Evolutionary conservation across 2,797 vertebrate genomes (phyloP).

Genomic region (Scyliorhinus canicula): DNA sequence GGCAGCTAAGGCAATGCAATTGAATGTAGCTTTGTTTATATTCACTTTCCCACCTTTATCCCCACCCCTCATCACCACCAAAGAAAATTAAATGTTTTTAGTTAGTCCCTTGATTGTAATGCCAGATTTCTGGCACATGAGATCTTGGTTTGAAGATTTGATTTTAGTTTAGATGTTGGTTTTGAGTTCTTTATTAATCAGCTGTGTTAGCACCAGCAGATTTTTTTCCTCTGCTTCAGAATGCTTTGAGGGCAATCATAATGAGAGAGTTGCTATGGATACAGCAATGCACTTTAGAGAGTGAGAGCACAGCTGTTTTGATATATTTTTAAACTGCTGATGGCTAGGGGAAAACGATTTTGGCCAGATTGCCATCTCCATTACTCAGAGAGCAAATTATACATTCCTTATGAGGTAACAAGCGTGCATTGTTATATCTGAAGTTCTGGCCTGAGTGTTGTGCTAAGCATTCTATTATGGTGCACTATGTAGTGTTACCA

Average conservation of each 20-base stretch:
- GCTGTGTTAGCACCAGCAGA: neutral
- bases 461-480: neutral
- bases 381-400: neutral
- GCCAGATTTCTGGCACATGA: neutral
- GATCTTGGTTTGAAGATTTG: neutral
- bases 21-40: neutral
- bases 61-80: neutral
- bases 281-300: neutral
- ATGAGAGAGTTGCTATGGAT: slow-evolving; percentile 29
- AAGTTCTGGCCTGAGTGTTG: neutral
- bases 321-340: slow-evolving; percentile 30
- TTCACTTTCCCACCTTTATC: neutral
- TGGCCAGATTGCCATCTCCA: slow-evolving; percentile 1
- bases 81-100: neutral
- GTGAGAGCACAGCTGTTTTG: neutral
- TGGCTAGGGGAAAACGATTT: neutral
- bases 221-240: neutral
- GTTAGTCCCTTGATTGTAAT: neutral
- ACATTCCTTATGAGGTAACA: neutral
- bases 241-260: neutral
- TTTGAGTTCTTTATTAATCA: slow-evolving; percentile 22
- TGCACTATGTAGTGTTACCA: neutral
- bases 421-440: neutral
- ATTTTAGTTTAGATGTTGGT: neutral
- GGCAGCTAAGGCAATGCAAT: neutral